Base-by-base conservation (phyloP, 1,140 invertebrate genomes). In the Akabosia matsudoensis region DNA sequence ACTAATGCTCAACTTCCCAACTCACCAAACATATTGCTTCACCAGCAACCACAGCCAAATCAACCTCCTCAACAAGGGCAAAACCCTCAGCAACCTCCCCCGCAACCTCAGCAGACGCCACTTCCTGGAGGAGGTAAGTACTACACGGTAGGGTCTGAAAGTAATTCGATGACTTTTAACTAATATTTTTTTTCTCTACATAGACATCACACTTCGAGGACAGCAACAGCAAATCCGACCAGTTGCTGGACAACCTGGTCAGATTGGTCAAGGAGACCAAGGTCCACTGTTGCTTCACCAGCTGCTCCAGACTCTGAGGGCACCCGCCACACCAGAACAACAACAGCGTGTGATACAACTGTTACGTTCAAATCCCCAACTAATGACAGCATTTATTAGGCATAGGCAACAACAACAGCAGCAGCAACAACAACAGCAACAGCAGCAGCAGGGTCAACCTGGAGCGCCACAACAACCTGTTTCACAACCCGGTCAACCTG, bases 351-450 rank as follows among this genome's bases (percentile, higher is more conserved):
- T 98, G 71, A 87, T 97, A 31, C 90, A 92, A 81, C 96, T 98
- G 82, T 89, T 98, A 61, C 97, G 97, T 85, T 92, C 91, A 64
- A 96, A 98, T 88, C 96, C 96, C 61, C 94, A 94, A 76, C 87
- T 98, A 14, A 98, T 98, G 95, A 96, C 96, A 74, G 94, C 95
- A 70, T 97, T 97, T 83, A 95, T 98, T 73, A 96, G 96, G 85
- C 94, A 97, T 85, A 88, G 93, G 84, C 91, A 93, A 79, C 84
- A 83, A 80, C 83, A 78, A 82, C 88, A 88, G 75, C 83, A 84
- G 54, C 82, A 83, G 76, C 82, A 84, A 79, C 82, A 79, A 30
- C 80, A 82, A 64, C 82, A 79, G 56, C 82, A 76, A 28, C 74
- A 76, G 28, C 73, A 76, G 34, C 82, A 81, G 45, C 75, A 75